A percentile compares a stretch with the other conserved stretches of the same genome.
These are phyloP conservation scores for Epinephelus awoara DNA, from an alignment of 2,797 vertebrate species.

Conservation along the genomic window DNA sequence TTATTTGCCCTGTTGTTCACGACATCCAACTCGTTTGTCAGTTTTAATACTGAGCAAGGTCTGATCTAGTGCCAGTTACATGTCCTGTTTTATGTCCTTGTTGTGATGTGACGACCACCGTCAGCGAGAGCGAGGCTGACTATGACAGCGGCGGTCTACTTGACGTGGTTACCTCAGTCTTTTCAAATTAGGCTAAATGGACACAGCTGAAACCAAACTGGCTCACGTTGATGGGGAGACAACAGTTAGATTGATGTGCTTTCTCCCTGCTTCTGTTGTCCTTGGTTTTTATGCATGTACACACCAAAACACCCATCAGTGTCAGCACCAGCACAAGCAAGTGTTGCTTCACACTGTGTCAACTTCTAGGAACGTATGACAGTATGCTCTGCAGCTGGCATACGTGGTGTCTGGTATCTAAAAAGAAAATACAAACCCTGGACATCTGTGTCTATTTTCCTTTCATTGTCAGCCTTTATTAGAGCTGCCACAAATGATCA, in stretches of 20 bases:
- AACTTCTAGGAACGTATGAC: slow-evolving; percentile 23
- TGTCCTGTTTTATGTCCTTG: slow-evolving; percentile 15
- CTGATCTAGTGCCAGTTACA: slow-evolving; percentile 24
- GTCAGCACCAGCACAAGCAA: slow-evolving; percentile 4
- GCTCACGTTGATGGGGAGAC: slow-evolving; percentile 16
- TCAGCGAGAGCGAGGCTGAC: slow-evolving; percentile 5
- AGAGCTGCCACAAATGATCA: too few relatives aligned
- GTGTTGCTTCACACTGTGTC: slow-evolving; percentile 38
- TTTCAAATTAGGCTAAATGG: slow-evolving; percentile 31
- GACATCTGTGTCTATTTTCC: slow-evolving; percentile 27
- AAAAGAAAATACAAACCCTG: slow-evolving; percentile 7
- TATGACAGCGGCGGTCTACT: slow-evolving; percentile 18
- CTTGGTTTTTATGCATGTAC: slow-evolving; percentile 36
- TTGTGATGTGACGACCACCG: slow-evolving; percentile 3
- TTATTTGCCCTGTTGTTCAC: neutral
- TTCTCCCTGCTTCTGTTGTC: slow-evolving; percentile 10
- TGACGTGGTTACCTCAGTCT: slow-evolving; percentile 40
- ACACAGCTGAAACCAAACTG: slow-evolving; percentile 19
- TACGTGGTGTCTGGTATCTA: slow-evolving; percentile 28
- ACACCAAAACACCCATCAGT: slow-evolving; percentile 38
- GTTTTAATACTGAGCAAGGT: slow-evolving; percentile 13
- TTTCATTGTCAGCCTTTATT: neutral
- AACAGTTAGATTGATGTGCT: slow-evolving; percentile 31
- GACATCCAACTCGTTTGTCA: slow-evolving; percentile 13
- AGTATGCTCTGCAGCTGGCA: slow-evolving; percentile 23